Evolutionary conservation across 2,113 vertebrate species (phyloP).

Genomic region (Isichthys henryi): DNA sequence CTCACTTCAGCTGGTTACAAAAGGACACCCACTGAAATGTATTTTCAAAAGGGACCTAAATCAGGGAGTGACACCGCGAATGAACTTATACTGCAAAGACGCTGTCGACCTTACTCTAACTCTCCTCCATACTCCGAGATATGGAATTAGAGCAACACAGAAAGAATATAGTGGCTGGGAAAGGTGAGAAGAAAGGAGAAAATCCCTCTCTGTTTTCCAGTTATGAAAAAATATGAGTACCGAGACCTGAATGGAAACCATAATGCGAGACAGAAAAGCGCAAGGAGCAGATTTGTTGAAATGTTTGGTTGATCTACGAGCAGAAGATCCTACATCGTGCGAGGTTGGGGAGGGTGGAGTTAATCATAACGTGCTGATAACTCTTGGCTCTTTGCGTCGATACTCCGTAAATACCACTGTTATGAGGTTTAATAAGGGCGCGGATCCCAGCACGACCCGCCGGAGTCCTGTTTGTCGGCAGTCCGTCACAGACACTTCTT

Average conservation of each 20-base stretch:
- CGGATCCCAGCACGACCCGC: conserved; percentile 18
- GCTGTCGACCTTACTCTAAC: conserved; percentile 45
- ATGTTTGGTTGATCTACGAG: neutral
- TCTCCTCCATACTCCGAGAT: conserved; percentile 45
- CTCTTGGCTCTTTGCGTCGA: conserved; percentile 25
- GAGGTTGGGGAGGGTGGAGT: neutral
- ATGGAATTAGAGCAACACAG: neutral
- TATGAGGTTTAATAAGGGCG: conserved; percentile 39
- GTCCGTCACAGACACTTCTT: conserved; percentile 50
- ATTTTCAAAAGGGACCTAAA: conserved; percentile 26
- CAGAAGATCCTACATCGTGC: neutral
- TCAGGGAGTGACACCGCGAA: conserved; percentile 26
- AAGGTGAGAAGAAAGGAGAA: neutral
- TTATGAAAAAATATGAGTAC: neutral
- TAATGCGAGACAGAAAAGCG: neutral
- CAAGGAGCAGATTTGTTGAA: neutral
- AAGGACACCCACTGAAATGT: conserved; percentile 30
- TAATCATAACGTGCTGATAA: conserved; percentile 18
- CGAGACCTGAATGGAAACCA: neutral
- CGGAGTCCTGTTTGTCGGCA: conserved; percentile 36
- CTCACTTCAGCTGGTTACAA: conserved; percentile 40
- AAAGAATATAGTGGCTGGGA: neutral
- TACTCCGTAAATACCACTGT: conserved; percentile 44
- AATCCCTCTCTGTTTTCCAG: too few relatives aligned
- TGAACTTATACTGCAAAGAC: conserved; percentile 18